These are phyloP conservation scores for Leptothorax acervorum DNA, from an alignment of 2,888 invertebrate species.

Conservation along the genomic window DNA sequence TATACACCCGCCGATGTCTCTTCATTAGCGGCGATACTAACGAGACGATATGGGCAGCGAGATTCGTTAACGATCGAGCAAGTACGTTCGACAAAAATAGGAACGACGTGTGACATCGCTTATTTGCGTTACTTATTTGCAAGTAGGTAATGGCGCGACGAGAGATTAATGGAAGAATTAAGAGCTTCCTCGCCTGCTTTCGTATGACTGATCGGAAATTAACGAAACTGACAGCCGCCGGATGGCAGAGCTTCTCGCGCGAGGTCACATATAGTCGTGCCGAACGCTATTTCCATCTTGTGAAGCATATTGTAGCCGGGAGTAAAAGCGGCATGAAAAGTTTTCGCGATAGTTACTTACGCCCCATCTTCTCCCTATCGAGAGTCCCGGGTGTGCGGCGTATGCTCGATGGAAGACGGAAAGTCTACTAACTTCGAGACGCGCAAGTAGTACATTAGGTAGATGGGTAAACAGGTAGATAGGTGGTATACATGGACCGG, in stretches of 20 bases:
- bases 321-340: slow-evolving; percentile 38
- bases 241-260: not conserved
- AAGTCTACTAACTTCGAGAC: slow-evolving; percentile 45
- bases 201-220: slow-evolving; percentile 21
- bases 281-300: slow-evolving; percentile 29
- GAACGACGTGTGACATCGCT: not conserved
- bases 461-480: slow-evolving; percentile 43
- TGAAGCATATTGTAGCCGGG: slow-evolving; percentile 17
- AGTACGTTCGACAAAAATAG: not conserved
- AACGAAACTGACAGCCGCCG: slow-evolving; percentile 13
- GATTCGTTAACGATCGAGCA: not conserved
- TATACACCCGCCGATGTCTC: not conserved
- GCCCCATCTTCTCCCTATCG: slow-evolving; percentile 40
- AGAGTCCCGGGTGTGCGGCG: slow-evolving; percentile 17
- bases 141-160: not conserved
- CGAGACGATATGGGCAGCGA: not conserved
- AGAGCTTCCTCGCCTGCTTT: not conserved
- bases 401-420: slow-evolving; percentile 46
- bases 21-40: slow-evolving; percentile 39
- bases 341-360: slow-evolving; percentile 47
- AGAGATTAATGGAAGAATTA: slow-evolving; percentile 28
- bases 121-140: not conserved
- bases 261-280: slow-evolving; percentile 2
- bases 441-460: slow-evolving; percentile 38
- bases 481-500: slow-evolving; percentile 17